Conservation (phyloP, 2,797 vertebrate species). For the Takifugu rubripes region DNA sequence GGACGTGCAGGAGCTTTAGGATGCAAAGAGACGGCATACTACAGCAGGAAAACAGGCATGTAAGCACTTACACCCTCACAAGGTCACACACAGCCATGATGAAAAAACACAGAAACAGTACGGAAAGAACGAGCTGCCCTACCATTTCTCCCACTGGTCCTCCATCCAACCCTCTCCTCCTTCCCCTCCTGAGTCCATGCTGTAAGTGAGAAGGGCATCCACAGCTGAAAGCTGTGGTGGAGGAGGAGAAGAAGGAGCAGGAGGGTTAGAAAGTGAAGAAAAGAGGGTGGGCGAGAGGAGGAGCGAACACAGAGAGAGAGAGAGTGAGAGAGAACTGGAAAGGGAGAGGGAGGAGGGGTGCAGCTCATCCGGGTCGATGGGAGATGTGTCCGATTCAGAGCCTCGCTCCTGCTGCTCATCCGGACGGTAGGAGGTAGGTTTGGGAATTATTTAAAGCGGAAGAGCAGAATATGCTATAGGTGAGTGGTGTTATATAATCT, state of each 20-base stretch:
- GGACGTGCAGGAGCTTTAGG: conserved; percentile 49
- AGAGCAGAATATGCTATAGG: conserved; percentile 31
- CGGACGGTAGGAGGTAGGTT: conserved; percentile 17
- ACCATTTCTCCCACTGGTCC: conserved; percentile 99
- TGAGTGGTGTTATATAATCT: conserved; percentile 56
- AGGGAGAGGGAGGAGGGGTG: conserved; percentile 50
- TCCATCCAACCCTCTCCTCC: conserved; percentile 95
- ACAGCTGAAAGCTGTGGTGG: conserved; percentile 48
- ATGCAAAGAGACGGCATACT: conserved; percentile 24
- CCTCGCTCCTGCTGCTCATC: conserved; percentile 30
- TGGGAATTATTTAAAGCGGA: conserved; percentile 36
- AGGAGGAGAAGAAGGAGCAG: conserved; percentile 32
- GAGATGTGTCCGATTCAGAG: conserved; percentile 47
- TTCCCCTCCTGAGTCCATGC: conserved; percentile 89
- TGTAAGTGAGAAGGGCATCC: conserved; percentile 78
- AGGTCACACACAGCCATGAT: conserved; percentile 55
- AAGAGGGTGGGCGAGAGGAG: conserved; percentile 38
- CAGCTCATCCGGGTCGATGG: conserved; percentile 54
- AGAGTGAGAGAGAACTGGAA: conserved; percentile 43
- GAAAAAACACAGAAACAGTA: conserved; percentile 1
- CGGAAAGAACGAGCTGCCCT: conserved; percentile 57
- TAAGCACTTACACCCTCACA: conserved; percentile 47
- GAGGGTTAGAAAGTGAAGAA: conserved; percentile 48
- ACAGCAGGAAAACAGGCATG: conserved; percentile 19
- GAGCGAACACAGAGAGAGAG: conserved; percentile 11